Percentiles rank a stretch among this genome's conserved stretches.
Conservation (phyloP, 2,113 vertebrate genomes). For the Ranitomeya imitator region DNA sequence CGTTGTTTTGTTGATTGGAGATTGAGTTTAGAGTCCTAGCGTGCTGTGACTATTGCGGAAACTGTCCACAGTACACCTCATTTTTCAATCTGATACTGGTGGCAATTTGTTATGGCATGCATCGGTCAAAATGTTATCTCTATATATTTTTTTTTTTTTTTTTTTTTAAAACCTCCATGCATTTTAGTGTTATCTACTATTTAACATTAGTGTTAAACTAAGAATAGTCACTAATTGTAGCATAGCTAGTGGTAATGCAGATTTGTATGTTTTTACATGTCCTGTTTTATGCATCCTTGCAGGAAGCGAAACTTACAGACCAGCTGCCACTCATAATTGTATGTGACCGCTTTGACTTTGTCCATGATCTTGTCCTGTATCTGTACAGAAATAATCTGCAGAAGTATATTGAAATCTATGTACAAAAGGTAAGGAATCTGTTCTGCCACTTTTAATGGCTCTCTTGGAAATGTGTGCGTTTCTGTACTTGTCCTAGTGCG, state of each 20-base stretch:
- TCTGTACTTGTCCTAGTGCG: too few species aligned
- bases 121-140: neutral
- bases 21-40: neutral
- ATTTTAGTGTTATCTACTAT: neutral
- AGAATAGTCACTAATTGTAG: neutral
- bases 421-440: constrained; percentile 86
- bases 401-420: constrained; percentile 98
- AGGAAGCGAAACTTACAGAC: constrained; percentile 98
- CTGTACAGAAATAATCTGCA: constrained; percentile 98
- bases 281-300: constrained; percentile 59
- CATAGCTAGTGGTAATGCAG: neutral
- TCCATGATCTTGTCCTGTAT: constrained; percentile 96
- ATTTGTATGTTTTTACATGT: neutral
- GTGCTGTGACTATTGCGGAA: neutral
- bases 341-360: constrained; percentile 97
- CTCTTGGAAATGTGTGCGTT: too few species aligned
- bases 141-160: too few species aligned
- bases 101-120: neutral
- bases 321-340: constrained; percentile 97
- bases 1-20: neutral
- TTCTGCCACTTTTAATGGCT: too few species aligned
- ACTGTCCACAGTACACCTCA: neutral
- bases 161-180: neutral
- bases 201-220: neutral
- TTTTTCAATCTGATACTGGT: neutral